Evolutionary conservation across 2,888 invertebrate genomes (phyloP), one percentile per base, ranked within the genome.

Genomic region (Druceiella hillmani): DNA sequence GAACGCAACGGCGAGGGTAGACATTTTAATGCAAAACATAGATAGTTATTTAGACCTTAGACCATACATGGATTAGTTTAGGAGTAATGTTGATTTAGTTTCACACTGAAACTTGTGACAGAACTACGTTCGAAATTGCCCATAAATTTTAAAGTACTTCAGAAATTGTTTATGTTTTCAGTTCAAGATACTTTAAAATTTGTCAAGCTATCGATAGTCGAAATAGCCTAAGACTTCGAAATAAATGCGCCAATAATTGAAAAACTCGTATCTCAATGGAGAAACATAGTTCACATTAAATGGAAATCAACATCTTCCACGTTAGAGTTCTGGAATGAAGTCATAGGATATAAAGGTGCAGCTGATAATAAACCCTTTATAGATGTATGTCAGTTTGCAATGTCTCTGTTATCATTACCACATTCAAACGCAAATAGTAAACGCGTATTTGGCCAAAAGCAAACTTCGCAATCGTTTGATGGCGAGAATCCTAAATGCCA

Each of bases 61-160:
- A 20, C 22, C 22, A 20, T 20, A 20, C 22, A 20, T 20, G 22
- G 22, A 20, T 7, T 20, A 20, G 6, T 20, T 20, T 20, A 7
- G 22, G n/a, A n/a, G n/a, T 20, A 6, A 20, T 7, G n/a, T 9
- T 20, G n/a, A 6, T 20, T 20, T 6, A 20, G 22, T 20, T n/a
- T n/a, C n/a, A n/a, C n/a, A n/a, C n/a, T n/a, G n/a, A n/a, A n/a
- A n/a, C n/a, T n/a, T 20, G 22, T 20, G 22, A 20, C 22, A 20
- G 22, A 20, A 20, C 22, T 20, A 20, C 22, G 22, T 20, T 20
- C n/a, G 22, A 20, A n/a, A 20, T 20, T 20, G n/a, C 22, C 22
- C 6, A n/a, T 20, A 7, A 20, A 20, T 20, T 20, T 20, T 20
- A 20, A 20, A 20, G 22, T 20, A 20, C n/a, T 20, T 20, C 22